These are phyloP conservation scores for Bufo bufo DNA, from an alignment of 2,113 vertebrate genomes.

Conservation along the genomic window DNA sequence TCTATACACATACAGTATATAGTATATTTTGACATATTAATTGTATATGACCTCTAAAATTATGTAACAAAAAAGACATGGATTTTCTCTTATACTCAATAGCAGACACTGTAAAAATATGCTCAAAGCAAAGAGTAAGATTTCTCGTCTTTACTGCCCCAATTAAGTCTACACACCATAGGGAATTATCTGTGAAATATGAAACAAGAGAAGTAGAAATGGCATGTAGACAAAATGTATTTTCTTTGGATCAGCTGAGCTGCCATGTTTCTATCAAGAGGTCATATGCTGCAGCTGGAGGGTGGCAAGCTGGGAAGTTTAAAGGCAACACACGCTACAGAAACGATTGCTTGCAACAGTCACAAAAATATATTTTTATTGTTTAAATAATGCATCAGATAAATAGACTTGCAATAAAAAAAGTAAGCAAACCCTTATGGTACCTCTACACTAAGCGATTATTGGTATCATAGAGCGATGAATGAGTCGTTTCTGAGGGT, in stretches of 20 bases:
- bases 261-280: slow-evolving; percentile 40
- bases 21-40: not conserved
- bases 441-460: too few species aligned
- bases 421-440: too few species aligned
- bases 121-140: slow-evolving; percentile 11
- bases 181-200: slow-evolving; percentile 34
- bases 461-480: too few species aligned
- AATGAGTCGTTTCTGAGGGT: too few species aligned
- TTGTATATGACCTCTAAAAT: not conserved
- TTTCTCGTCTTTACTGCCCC: slow-evolving; percentile 20
- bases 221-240: slow-evolving; percentile 35
- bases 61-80: not conserved
- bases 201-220: slow-evolving; percentile 43
- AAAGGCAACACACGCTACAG: not conserved
- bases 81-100: not conserved
- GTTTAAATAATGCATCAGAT: too few species aligned
- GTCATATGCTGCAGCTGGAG: slow-evolving; percentile 28
- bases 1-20: not conserved
- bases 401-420: too few species aligned
- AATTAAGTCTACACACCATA: slow-evolving; percentile 6
- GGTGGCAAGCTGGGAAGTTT: slow-evolving; percentile 2
- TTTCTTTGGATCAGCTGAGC: slow-evolving; percentile 40
- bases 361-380: not conserved
- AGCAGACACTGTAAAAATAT: not conserved
- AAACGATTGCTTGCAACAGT: not conserved